Evolutionary conservation across 2,797 vertebrate genomes (phyloP).

Genomic region (Aulostomus chinensis): DNA sequence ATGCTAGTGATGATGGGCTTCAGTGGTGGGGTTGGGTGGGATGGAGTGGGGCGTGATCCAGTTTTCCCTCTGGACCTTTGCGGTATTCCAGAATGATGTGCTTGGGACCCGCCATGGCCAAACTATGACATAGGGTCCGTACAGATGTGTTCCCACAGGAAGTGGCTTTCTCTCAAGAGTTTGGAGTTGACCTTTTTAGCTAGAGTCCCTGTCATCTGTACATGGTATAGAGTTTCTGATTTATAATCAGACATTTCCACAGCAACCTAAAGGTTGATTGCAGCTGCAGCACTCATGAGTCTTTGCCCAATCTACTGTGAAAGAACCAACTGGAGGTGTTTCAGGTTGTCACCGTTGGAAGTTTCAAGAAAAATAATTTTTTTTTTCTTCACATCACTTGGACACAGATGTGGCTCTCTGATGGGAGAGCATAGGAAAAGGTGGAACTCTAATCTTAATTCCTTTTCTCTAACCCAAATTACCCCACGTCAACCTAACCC

Average conservation of each 20-base stretch:
- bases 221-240: slow-evolving; percentile 67
- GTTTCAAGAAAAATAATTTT: slow-evolving; percentile 57
- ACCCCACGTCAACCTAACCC: slow-evolving; percentile 84
- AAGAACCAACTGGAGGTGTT: slow-evolving; percentile 68
- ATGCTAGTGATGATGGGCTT: too few relatives aligned
- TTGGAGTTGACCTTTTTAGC: slow-evolving; percentile 67
- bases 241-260: slow-evolving; percentile 77
- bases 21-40: too few relatives aligned
- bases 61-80: slow-evolving; percentile 65
- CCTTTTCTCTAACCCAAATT: slow-evolving; percentile 87
- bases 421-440: slow-evolving; percentile 73
- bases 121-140: slow-evolving; percentile 59
- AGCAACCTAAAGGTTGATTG: slow-evolving; percentile 70
- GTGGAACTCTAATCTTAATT: slow-evolving; percentile 82
- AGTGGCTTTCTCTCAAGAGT: slow-evolving; percentile 62
- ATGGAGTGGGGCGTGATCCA: slow-evolving; percentile 40
- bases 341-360: slow-evolving; percentile 81
- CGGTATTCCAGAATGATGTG: slow-evolving; percentile 50
- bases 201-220: slow-evolving; percentile 66
- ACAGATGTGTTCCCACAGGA: slow-evolving; percentile 72
- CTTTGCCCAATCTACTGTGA: slow-evolving; percentile 60
- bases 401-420: slow-evolving; percentile 72
- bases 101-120: slow-evolving; percentile 55
- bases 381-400: slow-evolving; percentile 62
- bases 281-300: slow-evolving; percentile 64